phyloP scores from a whole-genome alignment of 2,113 vertebrate species.

The Ptychochromis oligacanthus region DNA sequence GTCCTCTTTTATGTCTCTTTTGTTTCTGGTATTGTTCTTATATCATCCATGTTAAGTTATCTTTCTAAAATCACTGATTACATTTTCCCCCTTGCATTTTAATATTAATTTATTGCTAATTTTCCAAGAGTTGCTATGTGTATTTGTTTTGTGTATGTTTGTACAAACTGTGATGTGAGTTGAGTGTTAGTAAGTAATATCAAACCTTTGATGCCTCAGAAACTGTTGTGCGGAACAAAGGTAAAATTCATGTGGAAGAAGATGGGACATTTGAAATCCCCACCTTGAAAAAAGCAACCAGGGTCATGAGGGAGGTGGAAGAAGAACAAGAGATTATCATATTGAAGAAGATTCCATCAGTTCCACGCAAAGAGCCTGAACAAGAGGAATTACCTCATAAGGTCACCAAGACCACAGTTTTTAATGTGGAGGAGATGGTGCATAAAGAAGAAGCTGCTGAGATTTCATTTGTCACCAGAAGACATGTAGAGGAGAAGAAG shows the following conservation, averaged over 20 bases:
- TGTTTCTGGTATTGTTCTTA: neutral
- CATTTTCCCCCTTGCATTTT: neutral
- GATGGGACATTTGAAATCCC: conserved; percentile 78
- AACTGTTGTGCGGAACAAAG: conserved; percentile 73
- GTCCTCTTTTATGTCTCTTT: neutral
- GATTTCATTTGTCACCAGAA: conserved; percentile 57
- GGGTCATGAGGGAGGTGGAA: conserved; percentile 64
- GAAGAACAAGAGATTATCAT: conserved; percentile 74
- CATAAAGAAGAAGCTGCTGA: conserved; percentile 74
- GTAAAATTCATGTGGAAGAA: conserved; percentile 77
- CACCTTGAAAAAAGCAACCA: conserved; percentile 77
- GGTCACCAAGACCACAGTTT: conserved; percentile 53
- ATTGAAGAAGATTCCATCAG: conserved; percentile 76
- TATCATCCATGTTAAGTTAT: neutral
- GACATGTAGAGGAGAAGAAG: conserved; percentile 54
- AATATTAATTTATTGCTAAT: neutral
- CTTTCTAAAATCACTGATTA: neutral
- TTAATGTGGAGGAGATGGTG: conserved; percentile 51
- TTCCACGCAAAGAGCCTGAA: conserved; percentile 69
- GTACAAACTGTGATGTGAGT: conserved; percentile 9
- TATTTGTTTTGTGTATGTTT: neutral
- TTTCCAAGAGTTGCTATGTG: neutral
- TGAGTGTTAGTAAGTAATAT: conserved; percentile 66
- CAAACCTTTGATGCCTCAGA: conserved; percentile 83
- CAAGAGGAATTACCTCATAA: conserved; percentile 65